phyloP scores from a whole-genome alignment of 2,888 invertebrate genomes.

The Vanessa cardui region DNA sequence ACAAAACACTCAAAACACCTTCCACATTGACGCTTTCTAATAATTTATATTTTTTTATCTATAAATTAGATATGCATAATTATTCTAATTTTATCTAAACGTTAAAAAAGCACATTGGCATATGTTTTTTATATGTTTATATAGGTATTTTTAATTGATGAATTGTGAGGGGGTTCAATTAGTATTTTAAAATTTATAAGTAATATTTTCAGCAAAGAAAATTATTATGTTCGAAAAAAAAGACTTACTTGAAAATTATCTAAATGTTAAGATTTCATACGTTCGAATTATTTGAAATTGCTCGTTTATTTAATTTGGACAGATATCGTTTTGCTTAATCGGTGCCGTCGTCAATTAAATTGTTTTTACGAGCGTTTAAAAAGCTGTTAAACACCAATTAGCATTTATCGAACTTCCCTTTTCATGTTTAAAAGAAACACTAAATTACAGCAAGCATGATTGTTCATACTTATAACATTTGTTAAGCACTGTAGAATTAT shows the following conservation, averaged over 20 bases:
- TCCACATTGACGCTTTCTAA: too few species aligned
- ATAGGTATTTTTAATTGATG: too few species aligned
- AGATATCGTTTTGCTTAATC: slow-evolving; percentile 54
- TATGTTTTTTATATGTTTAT: too few species aligned
- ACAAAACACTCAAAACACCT: too few species aligned
- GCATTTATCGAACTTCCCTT: slow-evolving; percentile 62
- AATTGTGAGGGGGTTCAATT: too few species aligned
- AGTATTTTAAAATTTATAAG: too few species aligned
- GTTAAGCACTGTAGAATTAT: not conserved
- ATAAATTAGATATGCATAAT: too few species aligned
- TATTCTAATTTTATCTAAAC: too few species aligned
- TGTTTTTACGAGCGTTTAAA: slow-evolving; percentile 59
- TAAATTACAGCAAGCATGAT: slow-evolving; percentile 44
- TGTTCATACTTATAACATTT: slow-evolving; percentile 10
- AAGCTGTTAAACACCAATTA: slow-evolving; percentile 65
- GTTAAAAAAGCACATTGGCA: too few species aligned
- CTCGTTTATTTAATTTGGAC: slow-evolving; percentile 45
- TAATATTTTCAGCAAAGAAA: too few species aligned
- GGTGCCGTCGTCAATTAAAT: slow-evolving; percentile 51
- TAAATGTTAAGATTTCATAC: slow-evolving; percentile 7
- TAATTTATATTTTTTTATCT: too few species aligned
- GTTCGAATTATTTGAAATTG: slow-evolving; percentile 7
- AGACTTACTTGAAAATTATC: not conserved
- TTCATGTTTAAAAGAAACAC: slow-evolving; percentile 50
- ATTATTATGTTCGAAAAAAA: too few species aligned